Percentiles rank a stretch among this genome's conserved stretches.
Evolutionary conservation across 2,113 vertebrate species (phyloP).

Genomic region (Rhinichthys klamathensis): DNA sequence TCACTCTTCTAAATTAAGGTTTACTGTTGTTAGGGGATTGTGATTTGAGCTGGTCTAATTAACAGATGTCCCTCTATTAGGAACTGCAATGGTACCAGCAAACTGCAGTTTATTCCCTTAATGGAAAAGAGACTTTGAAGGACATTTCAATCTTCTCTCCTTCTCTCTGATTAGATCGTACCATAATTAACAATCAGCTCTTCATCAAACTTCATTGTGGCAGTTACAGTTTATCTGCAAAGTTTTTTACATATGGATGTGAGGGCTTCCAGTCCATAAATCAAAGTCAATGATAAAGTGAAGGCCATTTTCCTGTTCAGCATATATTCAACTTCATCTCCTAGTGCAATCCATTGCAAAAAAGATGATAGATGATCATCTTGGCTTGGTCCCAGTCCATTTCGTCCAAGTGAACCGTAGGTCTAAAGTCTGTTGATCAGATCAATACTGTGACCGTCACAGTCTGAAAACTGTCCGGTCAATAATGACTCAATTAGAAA

Average conservation of each 20-base stretch:
- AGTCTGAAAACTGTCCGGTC: not conserved
- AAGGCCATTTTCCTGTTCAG: conserved; percentile 13
- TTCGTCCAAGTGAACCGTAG: not conserved
- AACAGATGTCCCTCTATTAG: not conserved
- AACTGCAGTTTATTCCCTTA: not conserved
- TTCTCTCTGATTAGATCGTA: no score
- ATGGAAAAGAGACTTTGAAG: not conserved
- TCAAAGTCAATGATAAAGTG: conserved; percentile 14
- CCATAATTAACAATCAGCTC: conserved; percentile 16
- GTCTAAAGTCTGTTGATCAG: not conserved
- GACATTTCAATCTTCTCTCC: not conserved
- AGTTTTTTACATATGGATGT: not conserved
- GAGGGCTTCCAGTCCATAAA: not conserved
- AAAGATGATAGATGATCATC: not conserved
- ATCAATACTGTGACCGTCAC: conserved; percentile 16
- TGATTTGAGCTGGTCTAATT: not conserved
- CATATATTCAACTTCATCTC: not conserved
- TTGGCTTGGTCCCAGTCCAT: conserved; percentile 16
- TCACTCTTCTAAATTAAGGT: not conserved
- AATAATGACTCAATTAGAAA: not conserved
- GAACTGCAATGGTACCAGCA: not conserved
- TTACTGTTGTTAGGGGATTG: not conserved
- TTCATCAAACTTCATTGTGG: not conserved
- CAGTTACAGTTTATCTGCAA: conserved; percentile 22
- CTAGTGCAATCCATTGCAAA: conserved; percentile 24